Evolutionary conservation across 1,140 invertebrate genomes (phyloP), one percentile per base, ranked within the genome.

Genomic region (Pissodes strobi): DNA sequence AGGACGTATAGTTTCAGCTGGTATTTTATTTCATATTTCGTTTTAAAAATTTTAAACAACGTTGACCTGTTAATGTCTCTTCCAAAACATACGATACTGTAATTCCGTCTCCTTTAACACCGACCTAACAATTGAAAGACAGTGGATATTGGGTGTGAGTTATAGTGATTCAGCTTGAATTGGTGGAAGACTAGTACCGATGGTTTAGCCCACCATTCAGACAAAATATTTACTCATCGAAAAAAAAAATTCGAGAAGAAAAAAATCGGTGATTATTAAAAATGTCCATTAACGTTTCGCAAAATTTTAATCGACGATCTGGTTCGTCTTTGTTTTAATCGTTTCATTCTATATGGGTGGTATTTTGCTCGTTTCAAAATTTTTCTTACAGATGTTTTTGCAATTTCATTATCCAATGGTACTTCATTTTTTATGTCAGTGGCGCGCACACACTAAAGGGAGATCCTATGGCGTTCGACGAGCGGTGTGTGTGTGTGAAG

Each of bases 31-130:
- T n/a, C n/a, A n/a, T n/a, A n/a, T n/a, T n/a, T n/a, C n/a, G n/a
- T 46, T 19, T 46, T 46, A 1, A 46, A 46, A 46, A 46, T 46
- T 46, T 4, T 19, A 46, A 46, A 21, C 21, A 46, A 46, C 43
- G 43, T 17, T 19, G 19, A 15, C 43, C 43, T 21, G 43, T 46
- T 46, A 46, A 21, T 19, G 43, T 46, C 9, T 8, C 43, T 13
- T 46, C 19, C 8, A 46, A 15, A 21, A 46, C 17, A 21, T 46
- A 46, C 19, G 43, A 21, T 9, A 15, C 43, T 18, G 21, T 46
- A 9, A 46, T 21, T 46, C 38, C 15, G 15, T 41, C 9, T 19
- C 19, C 21, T 8, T 19, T 19, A 46, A 46, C 21, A 18, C 43
- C 43, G 15, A 19, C 43, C 43, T 19, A 46, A 18, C 17, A 0